Base-by-base conservation (phyloP, 2,113 vertebrate genomes). In the Podilymbus podiceps region DNA sequence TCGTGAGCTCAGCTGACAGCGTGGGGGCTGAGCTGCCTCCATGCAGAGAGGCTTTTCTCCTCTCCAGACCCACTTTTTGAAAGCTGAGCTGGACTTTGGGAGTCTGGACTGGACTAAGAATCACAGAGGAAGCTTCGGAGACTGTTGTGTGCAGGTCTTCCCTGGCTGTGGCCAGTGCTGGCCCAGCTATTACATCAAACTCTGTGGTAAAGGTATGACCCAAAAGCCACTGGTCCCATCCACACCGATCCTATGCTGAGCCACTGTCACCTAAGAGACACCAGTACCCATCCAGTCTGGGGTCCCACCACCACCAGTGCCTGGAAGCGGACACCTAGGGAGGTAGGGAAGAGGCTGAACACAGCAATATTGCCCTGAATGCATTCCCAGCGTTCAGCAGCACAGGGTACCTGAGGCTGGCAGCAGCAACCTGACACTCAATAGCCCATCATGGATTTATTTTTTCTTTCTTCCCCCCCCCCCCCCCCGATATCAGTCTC, bases 1-100 rank as follows among this genome's bases (percentile, higher is more conserved):
- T 13, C 5, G 2, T 3, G 6, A 66, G 42, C 27, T 80, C 72
- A 73, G 53, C 58, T 1, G 2, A 52, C 12, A 44, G 23, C 0
- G 0, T 4, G 68, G 35, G 21, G 23, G 30, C 44, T 90, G 59
- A 40, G 38, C 19, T 88, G 38, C 17, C 13, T 80, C 62, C 8
- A 1, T 53, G 46, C 69, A 67, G 24, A 18, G 20, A 91, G 66
- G 16, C 6, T 73, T 22, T 90, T 78, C 30, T 56, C 33, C 47
- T 73, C 79, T 89, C 23, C 24, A 58, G n/a, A 66, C 42, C 4
- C 46, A 21, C n/a, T 63, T 71, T 81, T 63, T 31, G 47, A 62
- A 87, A 93, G 49, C 12, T 84, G 42, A 58, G 12, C 21, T 81
- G 22, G 42, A 28, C 15, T 23, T 7, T 7, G 1, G 33, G 44